Evolutionary conservation across 2,113 vertebrate species (phyloP).

Genomic region (Lucifuga dentata): DNA sequence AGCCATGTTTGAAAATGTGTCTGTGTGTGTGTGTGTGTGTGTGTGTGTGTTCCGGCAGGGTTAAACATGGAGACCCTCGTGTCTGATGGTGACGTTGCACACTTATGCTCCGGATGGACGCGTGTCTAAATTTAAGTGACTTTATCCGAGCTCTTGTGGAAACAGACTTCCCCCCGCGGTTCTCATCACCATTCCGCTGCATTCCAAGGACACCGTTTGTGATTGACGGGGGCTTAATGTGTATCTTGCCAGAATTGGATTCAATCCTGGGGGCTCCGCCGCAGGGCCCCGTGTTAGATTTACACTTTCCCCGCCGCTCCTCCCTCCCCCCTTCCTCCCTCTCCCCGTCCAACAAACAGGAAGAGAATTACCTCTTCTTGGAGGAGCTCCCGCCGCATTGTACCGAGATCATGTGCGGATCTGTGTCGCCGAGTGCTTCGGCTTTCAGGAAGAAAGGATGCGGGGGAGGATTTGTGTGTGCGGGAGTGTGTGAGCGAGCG

Average conservation of each 20-base stretch:
- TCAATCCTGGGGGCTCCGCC: slow-evolving; percentile 90
- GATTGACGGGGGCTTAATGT: slow-evolving; percentile 92
- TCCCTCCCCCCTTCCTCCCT: slow-evolving; percentile 54
- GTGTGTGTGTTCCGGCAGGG: neutral
- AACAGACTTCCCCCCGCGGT: slow-evolving; percentile 66
- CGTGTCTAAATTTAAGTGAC: slow-evolving; percentile 41
- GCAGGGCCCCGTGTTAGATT: slow-evolving; percentile 86
- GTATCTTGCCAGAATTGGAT: slow-evolving; percentile 91
- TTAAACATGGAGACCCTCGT: slow-evolving; percentile 8
- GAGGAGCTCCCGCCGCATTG: slow-evolving; percentile 68
- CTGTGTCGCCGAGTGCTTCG: slow-evolving; percentile 84
- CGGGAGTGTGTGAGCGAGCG: neutral
- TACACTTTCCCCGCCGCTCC: slow-evolving; percentile 58
- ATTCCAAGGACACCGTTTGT: slow-evolving; percentile 88
- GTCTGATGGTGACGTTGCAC: no score
- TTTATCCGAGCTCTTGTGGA: slow-evolving; percentile 73
- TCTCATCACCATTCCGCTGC: slow-evolving; percentile 87
- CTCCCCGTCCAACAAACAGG: slow-evolving; percentile 86
- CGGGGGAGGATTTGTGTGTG: slow-evolving; percentile 41
- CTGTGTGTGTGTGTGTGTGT: neutral
- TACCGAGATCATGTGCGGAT: slow-evolving; percentile 80
- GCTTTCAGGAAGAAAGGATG: slow-evolving; percentile 38
- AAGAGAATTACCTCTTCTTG: slow-evolving; percentile 88
- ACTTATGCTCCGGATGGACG: no score
- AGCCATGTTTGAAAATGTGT: neutral